Conservation (phyloP, 2,797 vertebrate species). For the Chiroxiphia lanceolata region DNA sequence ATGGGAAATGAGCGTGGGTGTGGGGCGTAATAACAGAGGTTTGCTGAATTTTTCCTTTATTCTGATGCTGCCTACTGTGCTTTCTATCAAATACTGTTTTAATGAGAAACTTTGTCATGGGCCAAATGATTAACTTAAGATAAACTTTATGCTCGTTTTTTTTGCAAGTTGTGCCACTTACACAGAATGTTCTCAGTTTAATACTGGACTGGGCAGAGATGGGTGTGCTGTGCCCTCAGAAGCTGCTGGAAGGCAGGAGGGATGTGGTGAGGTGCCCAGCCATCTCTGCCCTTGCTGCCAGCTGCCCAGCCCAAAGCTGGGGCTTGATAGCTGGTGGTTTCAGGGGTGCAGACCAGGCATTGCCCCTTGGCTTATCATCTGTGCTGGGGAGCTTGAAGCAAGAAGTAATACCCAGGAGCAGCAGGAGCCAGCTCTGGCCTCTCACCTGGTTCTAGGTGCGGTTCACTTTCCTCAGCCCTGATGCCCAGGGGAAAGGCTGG, state of each 20-base stretch:
- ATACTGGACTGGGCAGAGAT: rapidly evolving
- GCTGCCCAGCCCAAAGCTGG: background rate
- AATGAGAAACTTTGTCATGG: background rate
- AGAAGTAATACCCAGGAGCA: rapidly evolving
- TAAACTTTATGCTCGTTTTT: rapidly evolving
- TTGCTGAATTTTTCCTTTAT: background rate
- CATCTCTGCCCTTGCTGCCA: background rate
- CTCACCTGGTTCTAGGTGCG: rapidly evolving
- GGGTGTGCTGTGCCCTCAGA: rapidly evolving
- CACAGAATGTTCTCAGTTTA: rapidly evolving
- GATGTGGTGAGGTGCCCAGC: rapidly evolving
- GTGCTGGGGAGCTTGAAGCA: no score
- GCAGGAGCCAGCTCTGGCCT: rapidly evolving
- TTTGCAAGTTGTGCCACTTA: background rate
- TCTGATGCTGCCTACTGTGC: background rate
- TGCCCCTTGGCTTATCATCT: background rate
- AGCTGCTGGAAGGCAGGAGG: background rate
- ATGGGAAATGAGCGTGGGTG: background rate
- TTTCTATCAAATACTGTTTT: background rate
- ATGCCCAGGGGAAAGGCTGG: background rate
- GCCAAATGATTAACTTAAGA: background rate
- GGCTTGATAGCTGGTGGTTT: no score
- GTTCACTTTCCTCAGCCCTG: background rate
- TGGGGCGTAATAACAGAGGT: rapidly evolving
- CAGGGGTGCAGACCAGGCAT: no score